A percentile compares a stretch with the other conserved stretches of the same genome.
These are phyloP conservation scores for Drosophila anomalata DNA, from an alignment of 2,888 invertebrate species.

Conservation along the genomic window DNA sequence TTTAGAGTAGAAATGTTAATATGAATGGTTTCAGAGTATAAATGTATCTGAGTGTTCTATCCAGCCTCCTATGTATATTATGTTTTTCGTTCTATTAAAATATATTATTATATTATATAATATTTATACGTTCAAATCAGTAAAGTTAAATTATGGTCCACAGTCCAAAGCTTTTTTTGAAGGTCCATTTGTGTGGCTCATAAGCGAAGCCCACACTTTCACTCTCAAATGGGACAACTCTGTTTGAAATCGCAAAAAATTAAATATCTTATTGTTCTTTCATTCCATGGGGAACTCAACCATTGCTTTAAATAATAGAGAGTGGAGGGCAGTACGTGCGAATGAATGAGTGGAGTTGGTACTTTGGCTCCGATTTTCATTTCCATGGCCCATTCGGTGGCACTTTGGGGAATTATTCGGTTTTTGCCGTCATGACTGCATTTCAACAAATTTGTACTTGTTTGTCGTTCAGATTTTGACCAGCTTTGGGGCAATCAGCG, in stretches of 20 bases:
- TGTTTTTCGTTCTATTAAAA: not conserved
- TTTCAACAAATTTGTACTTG: slow-evolving; percentile 58
- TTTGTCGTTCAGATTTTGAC: slow-evolving; percentile 61
- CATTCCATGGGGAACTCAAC: slow-evolving; percentile 45
- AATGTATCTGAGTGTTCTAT: not conserved
- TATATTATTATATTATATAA: no score
- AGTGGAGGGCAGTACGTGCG: not conserved
- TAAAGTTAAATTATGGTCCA: not conserved
- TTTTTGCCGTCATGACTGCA: slow-evolving; percentile 22
- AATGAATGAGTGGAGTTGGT: slow-evolving; percentile 37
- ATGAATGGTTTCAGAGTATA: not conserved
- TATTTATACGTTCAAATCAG: not conserved
- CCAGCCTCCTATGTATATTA: not conserved
- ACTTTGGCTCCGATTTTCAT: slow-evolving; percentile 37
- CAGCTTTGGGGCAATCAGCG: slow-evolving; percentile 54
- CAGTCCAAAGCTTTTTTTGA: slow-evolving; percentile 2
- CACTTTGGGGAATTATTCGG: slow-evolving; percentile 42
- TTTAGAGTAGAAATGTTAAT: not conserved
- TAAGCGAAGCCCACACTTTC: slow-evolving; percentile 28
- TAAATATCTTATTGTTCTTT: slow-evolving; percentile 70
- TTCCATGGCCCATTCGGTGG: slow-evolving; percentile 20
- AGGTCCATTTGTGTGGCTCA: slow-evolving; percentile 43
- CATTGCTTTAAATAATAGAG: slow-evolving; percentile 38
- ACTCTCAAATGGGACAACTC: slow-evolving; percentile 42
- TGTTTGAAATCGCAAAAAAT: slow-evolving; percentile 62